Percentiles rank a stretch among this genome's conserved stretches.
phyloP scores from a whole-genome alignment of 2,797 vertebrate species.

The Xiphophorus birchmanni region DNA sequence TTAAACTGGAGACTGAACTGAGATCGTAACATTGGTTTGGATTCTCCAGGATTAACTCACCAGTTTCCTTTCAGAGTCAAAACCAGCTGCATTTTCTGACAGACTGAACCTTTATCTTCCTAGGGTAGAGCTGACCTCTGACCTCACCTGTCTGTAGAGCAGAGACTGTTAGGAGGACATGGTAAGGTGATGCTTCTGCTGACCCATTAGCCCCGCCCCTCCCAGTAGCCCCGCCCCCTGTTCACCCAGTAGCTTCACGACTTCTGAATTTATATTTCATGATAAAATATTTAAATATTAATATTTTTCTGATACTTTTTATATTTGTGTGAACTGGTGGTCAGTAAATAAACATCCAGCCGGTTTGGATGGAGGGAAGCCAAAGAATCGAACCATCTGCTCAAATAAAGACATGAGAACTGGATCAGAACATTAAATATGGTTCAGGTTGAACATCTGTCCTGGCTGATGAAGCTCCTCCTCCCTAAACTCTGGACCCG shows the following conservation, averaged over 20 bases:
- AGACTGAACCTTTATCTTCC: neutral
- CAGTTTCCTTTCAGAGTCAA: too few species aligned
- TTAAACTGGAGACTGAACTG: neutral
- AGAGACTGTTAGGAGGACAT: neutral
- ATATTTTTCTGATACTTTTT: too few species aligned
- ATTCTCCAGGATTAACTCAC: neutral
- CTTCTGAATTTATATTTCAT: too few species aligned
- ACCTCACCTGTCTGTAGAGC: conserved; percentile 13
- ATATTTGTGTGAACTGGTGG: neutral
- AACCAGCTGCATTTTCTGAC: neutral
- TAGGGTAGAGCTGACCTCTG: conserved; percentile 12
- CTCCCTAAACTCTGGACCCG: neutral
- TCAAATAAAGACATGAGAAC: too few species aligned
- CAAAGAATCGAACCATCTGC: too few species aligned
- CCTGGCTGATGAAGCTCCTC: neutral
- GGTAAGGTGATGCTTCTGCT: neutral
- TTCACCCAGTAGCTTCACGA: too few species aligned
- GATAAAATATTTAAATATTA: neutral
- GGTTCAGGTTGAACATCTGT: neutral
- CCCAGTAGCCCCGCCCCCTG: too few species aligned
- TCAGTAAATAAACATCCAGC: neutral
- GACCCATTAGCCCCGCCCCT: neutral
- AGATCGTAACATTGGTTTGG: too few species aligned
- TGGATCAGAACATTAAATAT: neutral
- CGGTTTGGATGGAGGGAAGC: too few species aligned